Evolutionary conservation across 2,888 invertebrate species (phyloP).

Genomic region (Scaptodrosophila latifasciaeformis): DNA sequence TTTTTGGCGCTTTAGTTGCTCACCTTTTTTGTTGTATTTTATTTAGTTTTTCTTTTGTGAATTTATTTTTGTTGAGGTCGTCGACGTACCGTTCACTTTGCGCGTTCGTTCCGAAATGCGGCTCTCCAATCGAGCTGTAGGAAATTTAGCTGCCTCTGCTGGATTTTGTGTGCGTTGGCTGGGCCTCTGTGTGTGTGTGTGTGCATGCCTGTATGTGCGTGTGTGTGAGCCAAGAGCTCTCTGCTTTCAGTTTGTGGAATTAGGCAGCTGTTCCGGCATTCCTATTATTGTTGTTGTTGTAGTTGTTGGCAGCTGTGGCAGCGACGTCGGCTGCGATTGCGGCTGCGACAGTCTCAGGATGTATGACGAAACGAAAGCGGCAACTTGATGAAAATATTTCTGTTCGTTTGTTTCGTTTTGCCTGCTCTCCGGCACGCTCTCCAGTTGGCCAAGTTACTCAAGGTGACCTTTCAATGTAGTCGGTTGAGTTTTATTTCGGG

Average conservation of each 20-base stretch:
- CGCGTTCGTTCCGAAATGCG: constrained; percentile 64
- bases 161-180: constrained; percentile 41
- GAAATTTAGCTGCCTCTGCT: constrained; percentile 51
- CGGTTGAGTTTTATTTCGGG: constrained; percentile 16
- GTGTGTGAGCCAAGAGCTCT: too few species aligned
- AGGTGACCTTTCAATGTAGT: constrained; percentile 50
- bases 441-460: constrained; percentile 45
- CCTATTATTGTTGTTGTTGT: constrained; percentile 6
- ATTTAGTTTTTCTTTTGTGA: not conserved
- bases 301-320: not conserved
- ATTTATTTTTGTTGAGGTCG: constrained; percentile 34
- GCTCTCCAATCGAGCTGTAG: constrained; percentile 39
- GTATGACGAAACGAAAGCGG: too few species aligned
- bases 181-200: constrained; percentile 1
- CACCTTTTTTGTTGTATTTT: too few species aligned
- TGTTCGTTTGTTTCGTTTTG: constrained; percentile 9
- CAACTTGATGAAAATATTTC: constrained; percentile 48
- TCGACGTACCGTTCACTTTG: constrained; percentile 61
- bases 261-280: not conserved
- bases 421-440: constrained; percentile 17
- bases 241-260: not conserved
- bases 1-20: constrained; percentile 34
- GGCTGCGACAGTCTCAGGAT: constrained; percentile 40
- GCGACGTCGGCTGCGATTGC: too few species aligned
- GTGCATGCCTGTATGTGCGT: constrained; percentile 11